Base-by-base conservation (phyloP, 2,113 vertebrate genomes). In the Labeo catla region DNA sequence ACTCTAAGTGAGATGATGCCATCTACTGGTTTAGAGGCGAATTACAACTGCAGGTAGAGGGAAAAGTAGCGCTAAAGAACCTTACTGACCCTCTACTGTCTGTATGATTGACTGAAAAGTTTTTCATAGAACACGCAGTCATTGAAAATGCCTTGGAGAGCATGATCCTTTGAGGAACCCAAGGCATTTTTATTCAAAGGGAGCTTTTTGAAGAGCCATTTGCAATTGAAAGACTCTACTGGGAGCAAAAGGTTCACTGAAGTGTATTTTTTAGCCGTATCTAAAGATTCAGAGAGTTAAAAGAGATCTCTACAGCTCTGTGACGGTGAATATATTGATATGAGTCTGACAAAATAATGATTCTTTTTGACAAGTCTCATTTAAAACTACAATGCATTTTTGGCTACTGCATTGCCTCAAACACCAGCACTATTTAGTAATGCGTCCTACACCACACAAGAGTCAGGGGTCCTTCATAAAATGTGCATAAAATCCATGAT, bases 271-370 rank as follows among this genome's bases (percentile, higher is more conserved):
- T 45, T 6, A 23, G 77, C 77, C 39, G 0, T 80, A 28, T 80
- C 78, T 80, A 49, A 81, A 81, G 79, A 81, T 65, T 49, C 43
- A 49, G 39, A 61, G 77, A 34, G 59, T 81, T 81, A 10, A 81
- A 81, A 81, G 59, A 81, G 59, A 66, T 63, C 52, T 59, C 34
- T 59, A 15, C 8, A n/a, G 16, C 54, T 79, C 21, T 23, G 36
- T 7, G 21, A 65, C 39, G 28, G 16, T 81, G 59, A 19, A 65
- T 65, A 47, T 65, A 49, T 81, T 66, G 59, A 65, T 61, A 61
- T 13, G 61, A 10, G 43, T 43, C 3, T 81, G 39, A 28, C 13
- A 28, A 63, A 28, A 19, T 61, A 49, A 50, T 49, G 47, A 28
- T 74, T 74, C 72, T 28, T 49, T 74, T 74, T 74, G 61, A 28